Base-by-base conservation (phyloP, 1,140 invertebrate species). In the Saxidomus purpurata region DNA sequence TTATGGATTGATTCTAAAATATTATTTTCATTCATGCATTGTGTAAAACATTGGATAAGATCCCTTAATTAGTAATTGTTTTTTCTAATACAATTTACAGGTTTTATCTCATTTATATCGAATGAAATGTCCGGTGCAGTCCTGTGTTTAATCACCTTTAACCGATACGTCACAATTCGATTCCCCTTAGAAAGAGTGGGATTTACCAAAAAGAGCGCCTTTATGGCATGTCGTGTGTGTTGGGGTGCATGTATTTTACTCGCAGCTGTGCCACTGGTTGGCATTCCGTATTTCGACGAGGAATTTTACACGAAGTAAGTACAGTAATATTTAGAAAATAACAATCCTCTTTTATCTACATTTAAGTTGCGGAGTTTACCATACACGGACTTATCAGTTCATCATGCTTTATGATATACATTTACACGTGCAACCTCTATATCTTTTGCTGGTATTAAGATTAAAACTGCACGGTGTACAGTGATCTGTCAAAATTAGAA, bases 111-210 rank as follows among this genome's bases (percentile, higher is more conserved):
- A 1, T 91, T 92, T 40, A 28, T 94, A 17, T 93, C 93, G 28
- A 91, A 74, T 55, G 93, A 94, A 79, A 84, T 90, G 13, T 92
- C 92, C 9, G 88, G 93, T 11, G 43, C 89, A 28, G 91, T 90
- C 34, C 84, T 95, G 0, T 90, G 82, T 28, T 79, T 94, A 6
- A 93, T 95, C 11, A 93, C 94, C 0, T 31, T 93, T n/a, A 94
- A 95, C 59, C 85, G 94, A 11, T 86, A 93, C 40, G 31, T 94
- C 0, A 90, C 89, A 17, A 91, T 95, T 28, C 80, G 90, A 15
- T 94, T 92, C 79, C 92, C 94, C 0, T 92, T 95, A 49, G 71
- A 87, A 17, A 81, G 87, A 6, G 40, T 86, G 19, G 90, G 80
- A 15, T 81, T 91, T 2, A 89, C 69, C 6, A 55, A 55, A 49